These are phyloP conservation scores for Alloscopus bannaensis DNA, from an alignment of 2,888 invertebrate genomes.

Conservation along the genomic window DNA sequence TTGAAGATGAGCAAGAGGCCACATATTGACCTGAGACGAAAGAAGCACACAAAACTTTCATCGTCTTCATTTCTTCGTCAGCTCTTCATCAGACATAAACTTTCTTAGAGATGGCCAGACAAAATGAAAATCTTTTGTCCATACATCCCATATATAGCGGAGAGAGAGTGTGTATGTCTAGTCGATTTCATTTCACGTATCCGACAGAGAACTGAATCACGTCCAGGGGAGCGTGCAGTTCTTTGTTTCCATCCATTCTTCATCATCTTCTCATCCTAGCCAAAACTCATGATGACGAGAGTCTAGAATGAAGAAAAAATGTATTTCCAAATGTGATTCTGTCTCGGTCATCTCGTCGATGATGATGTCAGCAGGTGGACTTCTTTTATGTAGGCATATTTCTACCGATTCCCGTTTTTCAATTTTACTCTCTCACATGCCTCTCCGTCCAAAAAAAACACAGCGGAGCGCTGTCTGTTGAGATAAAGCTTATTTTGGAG, in stretches of 20 bases:
- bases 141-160: conserved; percentile 34
- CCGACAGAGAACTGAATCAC: conserved; percentile 38
- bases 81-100: conserved; percentile 8
- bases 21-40: conserved; percentile 12
- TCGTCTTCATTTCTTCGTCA: conserved; percentile 8
- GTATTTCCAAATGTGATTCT: conserved; percentile 50
- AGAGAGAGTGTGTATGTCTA: neutral
- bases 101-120: neutral
- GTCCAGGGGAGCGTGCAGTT: conserved; percentile 27
- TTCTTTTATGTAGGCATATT: too few species aligned
- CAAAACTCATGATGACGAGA: conserved; percentile 39
- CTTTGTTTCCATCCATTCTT: neutral
- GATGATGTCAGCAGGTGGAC: conserved; percentile 56
- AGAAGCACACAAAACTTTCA: conserved; percentile 14
- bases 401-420: conserved; percentile 40
- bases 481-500: too few species aligned
- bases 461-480: conserved; percentile 5
- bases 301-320: too few species aligned
- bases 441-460: neutral
- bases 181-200: conserved; percentile 5
- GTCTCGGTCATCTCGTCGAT: conserved; percentile 46
- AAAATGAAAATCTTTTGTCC: neutral
- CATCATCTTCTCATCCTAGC: conserved; percentile 30
- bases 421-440: neutral
- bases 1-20: conserved; percentile 1